Evolutionary conservation across 92 coral and sea anemone species (phyloP).

Genomic region (Paragorgia papillata): DNA sequence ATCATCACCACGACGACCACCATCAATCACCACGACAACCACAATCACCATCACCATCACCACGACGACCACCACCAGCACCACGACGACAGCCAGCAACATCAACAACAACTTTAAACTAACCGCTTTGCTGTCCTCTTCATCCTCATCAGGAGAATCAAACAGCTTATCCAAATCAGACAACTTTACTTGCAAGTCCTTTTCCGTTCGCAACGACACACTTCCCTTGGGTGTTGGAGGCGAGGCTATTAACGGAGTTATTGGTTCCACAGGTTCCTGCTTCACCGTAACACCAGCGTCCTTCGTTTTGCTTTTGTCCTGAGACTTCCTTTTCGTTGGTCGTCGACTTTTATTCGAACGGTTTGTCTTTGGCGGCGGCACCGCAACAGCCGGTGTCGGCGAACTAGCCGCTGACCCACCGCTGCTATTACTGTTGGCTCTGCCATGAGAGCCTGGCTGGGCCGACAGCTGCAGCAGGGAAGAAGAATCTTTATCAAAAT

Average conservation of each 20-base stretch:
- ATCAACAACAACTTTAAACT: neutral
- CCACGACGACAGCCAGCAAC: slow-evolving; percentile 3
- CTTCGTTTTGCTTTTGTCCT: slow-evolving; percentile 59
- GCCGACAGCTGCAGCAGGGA: slow-evolving; percentile 58
- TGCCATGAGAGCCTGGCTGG: slow-evolving; percentile 70
- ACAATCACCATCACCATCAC: slow-evolving; percentile 10
- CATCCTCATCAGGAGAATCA: slow-evolving; percentile 91
- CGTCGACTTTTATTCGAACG: slow-evolving; percentile 63
- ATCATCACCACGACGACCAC: neutral
- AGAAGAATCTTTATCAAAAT: slow-evolving; percentile 66
- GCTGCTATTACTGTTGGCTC: slow-evolving; percentile 71
- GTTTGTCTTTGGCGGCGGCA: slow-evolving; percentile 71
- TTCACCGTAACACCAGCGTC: slow-evolving; percentile 52
- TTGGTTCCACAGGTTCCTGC: slow-evolving; percentile 16
- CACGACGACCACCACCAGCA: neutral
- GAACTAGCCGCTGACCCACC: slow-evolving; percentile 81
- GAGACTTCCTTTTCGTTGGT: slow-evolving; percentile 64
- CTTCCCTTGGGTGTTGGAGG: slow-evolving; percentile 84
- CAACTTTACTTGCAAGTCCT: slow-evolving; percentile 85
- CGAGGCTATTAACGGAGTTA: slow-evolving; percentile 55
- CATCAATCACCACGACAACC: too few relatives aligned
- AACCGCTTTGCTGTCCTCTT: slow-evolving; percentile 50
- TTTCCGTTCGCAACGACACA: slow-evolving; percentile 78
- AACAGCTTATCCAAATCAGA: slow-evolving; percentile 89
- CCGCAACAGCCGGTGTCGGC: slow-evolving; percentile 61